Evolutionary conservation across 2,113 vertebrate genomes (phyloP).

Genomic region (Paramisgurnus dabryanus): DNA sequence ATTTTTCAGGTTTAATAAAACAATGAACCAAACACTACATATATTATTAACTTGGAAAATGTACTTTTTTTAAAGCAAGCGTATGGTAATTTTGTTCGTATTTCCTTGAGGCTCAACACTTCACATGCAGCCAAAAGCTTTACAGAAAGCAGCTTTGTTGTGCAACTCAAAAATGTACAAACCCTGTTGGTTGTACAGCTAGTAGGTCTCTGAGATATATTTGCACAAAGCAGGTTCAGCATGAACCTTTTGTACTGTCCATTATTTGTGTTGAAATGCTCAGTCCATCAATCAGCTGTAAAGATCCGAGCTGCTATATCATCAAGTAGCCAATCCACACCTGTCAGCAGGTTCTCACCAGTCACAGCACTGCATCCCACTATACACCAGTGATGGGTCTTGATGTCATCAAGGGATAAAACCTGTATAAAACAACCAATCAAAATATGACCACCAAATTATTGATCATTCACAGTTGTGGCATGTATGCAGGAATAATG

Average conservation of each 20-base stretch:
- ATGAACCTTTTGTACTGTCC: neutral
- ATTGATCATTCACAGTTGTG: neutral
- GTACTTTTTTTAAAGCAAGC: too few relatives aligned
- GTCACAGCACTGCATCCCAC: conserved; percentile 88
- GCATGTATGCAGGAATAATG: neutral
- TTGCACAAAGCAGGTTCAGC: neutral
- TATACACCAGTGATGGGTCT: conserved; percentile 89
- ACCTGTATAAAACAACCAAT: conserved; percentile 64
- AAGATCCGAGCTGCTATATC: conserved; percentile 75
- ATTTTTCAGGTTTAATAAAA: too few relatives aligned
- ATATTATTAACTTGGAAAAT: neutral
- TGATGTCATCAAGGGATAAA: conserved; percentile 81
- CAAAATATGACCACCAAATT: neutral
- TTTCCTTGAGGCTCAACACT: too few relatives aligned
- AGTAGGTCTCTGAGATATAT: neutral
- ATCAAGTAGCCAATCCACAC: conserved; percentile 83
- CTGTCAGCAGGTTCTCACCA: conserved; percentile 82
- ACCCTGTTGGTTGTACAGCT: neutral
- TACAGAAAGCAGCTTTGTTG: neutral
- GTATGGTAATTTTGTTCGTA: too few relatives aligned
- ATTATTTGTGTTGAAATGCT: neutral
- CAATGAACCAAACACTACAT: too few relatives aligned
- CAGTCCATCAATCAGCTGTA: conserved; percentile 66
- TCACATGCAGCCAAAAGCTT: neutral
- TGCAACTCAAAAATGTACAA: too few relatives aligned